Evolutionary conservation across 2,888 invertebrate genomes (phyloP).

Genomic region (Stenurella melanura): DNA sequence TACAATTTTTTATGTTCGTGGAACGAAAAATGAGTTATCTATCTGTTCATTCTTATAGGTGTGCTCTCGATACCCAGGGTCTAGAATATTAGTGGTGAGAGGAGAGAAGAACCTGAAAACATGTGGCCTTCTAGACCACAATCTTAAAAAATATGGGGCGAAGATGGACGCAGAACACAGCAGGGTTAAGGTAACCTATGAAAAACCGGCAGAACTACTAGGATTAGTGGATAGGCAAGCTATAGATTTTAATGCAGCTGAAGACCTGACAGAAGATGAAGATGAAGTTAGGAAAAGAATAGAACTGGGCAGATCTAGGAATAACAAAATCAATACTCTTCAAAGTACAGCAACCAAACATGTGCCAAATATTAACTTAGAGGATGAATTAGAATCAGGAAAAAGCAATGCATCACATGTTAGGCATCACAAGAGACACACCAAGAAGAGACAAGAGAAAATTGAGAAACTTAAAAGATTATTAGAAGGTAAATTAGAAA

Average conservation of each 20-base stretch:
- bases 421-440: slow-evolving; percentile 55
- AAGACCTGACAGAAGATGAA: slow-evolving; percentile 59
- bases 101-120: slow-evolving; percentile 86
- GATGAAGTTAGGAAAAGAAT: slow-evolving; percentile 57
- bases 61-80: slow-evolving; percentile 87
- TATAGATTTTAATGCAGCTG: slow-evolving; percentile 57
- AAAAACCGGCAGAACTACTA: slow-evolving; percentile 76
- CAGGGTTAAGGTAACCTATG: slow-evolving; percentile 76
- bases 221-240: slow-evolving; percentile 62
- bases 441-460: slow-evolving; percentile 44
- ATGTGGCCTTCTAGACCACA: slow-evolving; percentile 85
- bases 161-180: slow-evolving; percentile 77
- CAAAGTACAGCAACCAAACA: not conserved
- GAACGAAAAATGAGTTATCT: too few relatives aligned
- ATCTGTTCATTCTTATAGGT: slow-evolving; percentile 71
- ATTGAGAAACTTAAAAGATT: slow-evolving; percentile 43
- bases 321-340: slow-evolving; percentile 29
- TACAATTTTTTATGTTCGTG: too few relatives aligned
- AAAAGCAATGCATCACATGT: not conserved
- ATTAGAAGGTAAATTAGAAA: slow-evolving; percentile 47
- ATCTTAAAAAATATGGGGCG: slow-evolving; percentile 79
- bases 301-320: slow-evolving; percentile 49
- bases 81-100: slow-evolving; percentile 87
- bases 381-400: not conserved
- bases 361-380: not conserved